Conservation (phyloP, 1,140 invertebrate species). For the Carposina sasakii region DNA sequence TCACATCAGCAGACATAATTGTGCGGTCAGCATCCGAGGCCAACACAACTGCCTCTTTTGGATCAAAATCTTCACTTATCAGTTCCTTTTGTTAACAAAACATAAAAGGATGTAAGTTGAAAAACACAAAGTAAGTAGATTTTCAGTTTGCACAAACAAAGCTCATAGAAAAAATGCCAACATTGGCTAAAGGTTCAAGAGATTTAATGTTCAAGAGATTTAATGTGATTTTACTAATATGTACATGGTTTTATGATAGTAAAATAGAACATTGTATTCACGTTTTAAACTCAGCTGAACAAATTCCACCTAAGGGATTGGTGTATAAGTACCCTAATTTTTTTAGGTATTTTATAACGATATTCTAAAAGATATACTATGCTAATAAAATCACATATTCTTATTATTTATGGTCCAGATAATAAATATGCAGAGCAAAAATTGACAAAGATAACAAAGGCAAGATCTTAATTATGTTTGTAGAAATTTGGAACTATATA, state of each 20-base stretch:
- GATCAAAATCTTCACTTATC: constrained; percentile 72
- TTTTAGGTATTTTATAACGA: no score
- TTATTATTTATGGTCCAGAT: no score
- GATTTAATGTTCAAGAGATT: neutral
- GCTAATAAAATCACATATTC: no score
- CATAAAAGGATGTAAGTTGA: neutral
- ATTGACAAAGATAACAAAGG: neutral
- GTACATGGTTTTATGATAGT: no score
- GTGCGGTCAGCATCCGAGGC: constrained; percentile 92
- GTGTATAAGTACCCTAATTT: no score
- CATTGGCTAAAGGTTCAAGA: neutral
- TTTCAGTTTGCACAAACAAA: neutral
- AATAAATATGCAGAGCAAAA: neutral
- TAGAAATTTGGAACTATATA: no score
- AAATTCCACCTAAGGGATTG: no score
- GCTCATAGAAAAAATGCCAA: neutral
- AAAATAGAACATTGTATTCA: no score
- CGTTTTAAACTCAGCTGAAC: no score
- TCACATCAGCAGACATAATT: constrained; percentile 89
- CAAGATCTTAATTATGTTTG: neutral
- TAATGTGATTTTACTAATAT: neutral
- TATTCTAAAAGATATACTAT: no score
- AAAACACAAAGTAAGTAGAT: neutral
- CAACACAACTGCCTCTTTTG: constrained; percentile 77
- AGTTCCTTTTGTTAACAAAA: constrained; percentile 40